Percentiles rank a stretch among this genome's conserved stretches.
These are phyloP conservation scores for Dasyprocta punctata DNA, from an alignment of 2,113 vertebrate species.

Conservation along the genomic window DNA sequence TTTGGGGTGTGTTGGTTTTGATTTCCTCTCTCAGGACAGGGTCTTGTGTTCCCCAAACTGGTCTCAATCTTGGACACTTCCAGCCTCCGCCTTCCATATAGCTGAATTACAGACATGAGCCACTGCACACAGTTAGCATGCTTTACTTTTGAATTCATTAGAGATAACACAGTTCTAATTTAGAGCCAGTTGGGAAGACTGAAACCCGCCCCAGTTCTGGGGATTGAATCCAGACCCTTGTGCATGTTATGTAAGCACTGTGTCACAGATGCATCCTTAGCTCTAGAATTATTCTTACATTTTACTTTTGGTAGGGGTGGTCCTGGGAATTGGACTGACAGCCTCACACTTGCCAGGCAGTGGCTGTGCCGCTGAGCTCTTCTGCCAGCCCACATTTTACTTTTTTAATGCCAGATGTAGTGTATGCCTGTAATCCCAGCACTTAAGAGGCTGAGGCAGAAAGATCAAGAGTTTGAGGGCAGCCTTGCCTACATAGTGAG, in stretches of 20 bases:
- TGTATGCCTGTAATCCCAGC: background rate
- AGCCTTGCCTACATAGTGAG: background rate
- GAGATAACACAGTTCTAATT: background rate
- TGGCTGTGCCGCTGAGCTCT: too few relatives aligned
- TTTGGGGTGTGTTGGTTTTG: background rate
- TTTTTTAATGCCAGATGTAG: background rate
- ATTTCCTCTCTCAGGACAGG: background rate
- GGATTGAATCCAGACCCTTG: background rate
- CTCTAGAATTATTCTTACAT: background rate
- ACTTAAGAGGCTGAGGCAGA: background rate
- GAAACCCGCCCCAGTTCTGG: background rate
- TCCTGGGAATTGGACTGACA: too few relatives aligned
- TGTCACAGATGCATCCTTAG: background rate
- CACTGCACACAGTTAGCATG: background rate
- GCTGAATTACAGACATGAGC: background rate
- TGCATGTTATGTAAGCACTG: background rate
- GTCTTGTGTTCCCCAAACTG: background rate
- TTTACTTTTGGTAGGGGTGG: background rate
- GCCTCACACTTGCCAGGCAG: too few relatives aligned
- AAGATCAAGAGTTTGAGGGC: background rate
- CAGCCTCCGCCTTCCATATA: background rate
- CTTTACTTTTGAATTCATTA: conserved; percentile 14
- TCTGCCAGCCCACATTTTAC: too few relatives aligned
- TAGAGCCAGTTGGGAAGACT: background rate
- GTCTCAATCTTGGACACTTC: background rate